Evolutionary conservation across 1,140 invertebrate genomes (phyloP).

Genomic region (Cotesia typhae): DNA sequence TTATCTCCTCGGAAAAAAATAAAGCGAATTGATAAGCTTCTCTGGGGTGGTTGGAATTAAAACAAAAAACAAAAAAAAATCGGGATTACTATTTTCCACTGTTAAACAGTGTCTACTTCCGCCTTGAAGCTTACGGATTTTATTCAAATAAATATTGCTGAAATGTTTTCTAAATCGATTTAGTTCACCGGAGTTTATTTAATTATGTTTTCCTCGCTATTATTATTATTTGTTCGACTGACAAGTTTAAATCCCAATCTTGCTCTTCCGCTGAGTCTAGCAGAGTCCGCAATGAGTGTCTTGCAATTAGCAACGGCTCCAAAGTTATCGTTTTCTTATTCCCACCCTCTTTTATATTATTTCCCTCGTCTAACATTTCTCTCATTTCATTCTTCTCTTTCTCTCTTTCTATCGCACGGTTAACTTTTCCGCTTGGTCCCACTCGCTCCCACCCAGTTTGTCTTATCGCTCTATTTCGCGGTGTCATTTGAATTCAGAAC

Average conservation of each 20-base stretch:
- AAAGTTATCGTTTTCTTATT: slow-evolving; percentile 24
- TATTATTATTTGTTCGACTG: slow-evolving; percentile 1
- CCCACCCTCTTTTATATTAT: slow-evolving; percentile 2
- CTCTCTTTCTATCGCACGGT: too few relatives aligned
- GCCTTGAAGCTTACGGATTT: too few relatives aligned
- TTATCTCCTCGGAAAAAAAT: too few relatives aligned
- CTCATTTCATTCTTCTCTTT: neutral
- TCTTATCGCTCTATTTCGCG: neutral
- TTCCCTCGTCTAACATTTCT: neutral
- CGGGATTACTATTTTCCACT: too few relatives aligned
- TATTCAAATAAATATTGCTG: slow-evolving; percentile 1
- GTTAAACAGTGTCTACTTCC: too few relatives aligned
- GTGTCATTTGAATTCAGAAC: slow-evolving; percentile 36
- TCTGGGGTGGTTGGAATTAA: too few relatives aligned
- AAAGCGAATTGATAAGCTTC: too few relatives aligned
- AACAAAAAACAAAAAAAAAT: too few relatives aligned
- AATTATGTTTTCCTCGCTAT: too few relatives aligned
- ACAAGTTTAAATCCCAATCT: slow-evolving; percentile 33
- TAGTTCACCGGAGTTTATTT: neutral
- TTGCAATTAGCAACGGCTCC: slow-evolving; percentile 35
- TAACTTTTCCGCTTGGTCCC: neutral
- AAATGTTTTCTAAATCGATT: neutral
- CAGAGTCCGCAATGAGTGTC: slow-evolving; percentile 30
- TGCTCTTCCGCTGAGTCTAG: slow-evolving; percentile 11
- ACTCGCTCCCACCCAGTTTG: neutral